Percentiles rank a stretch among this genome's conserved stretches.
phyloP scores from a whole-genome alignment of 2,888 invertebrate species.

The Steinernema scapterisci region DNA sequence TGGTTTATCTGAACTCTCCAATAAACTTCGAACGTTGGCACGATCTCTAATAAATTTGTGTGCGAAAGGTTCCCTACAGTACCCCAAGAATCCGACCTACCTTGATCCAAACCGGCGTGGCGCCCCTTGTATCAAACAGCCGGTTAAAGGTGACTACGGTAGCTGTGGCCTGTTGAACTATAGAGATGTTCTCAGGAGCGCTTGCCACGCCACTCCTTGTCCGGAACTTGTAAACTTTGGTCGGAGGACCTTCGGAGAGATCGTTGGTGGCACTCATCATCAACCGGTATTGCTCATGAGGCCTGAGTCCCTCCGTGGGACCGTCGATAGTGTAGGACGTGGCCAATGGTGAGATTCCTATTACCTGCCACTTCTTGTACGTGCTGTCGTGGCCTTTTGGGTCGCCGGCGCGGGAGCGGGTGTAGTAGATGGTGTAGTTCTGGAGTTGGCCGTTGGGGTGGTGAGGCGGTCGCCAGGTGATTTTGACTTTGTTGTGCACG shows the following conservation, averaged over 20 bases:
- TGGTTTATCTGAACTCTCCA: not conserved
- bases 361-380: slow-evolving; percentile 26
- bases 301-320: not conserved
- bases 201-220: slow-evolving; percentile 9
- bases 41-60: not conserved
- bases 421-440: slow-evolving; percentile 29
- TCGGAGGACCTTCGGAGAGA: slow-evolving; percentile 16
- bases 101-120: not conserved
- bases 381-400: slow-evolving; percentile 24
- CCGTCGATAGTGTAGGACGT: slow-evolving; percentile 1
- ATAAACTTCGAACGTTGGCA: slow-evolving; percentile 17
- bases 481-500: slow-evolving; percentile 18
- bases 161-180: not conserved
- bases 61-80: not conserved
- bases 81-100: not conserved
- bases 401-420: slow-evolving; percentile 12
- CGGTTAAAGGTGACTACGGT: slow-evolving; percentile 22
- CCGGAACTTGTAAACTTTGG: slow-evolving; percentile 22
- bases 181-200: not conserved
- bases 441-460: slow-evolving; percentile 24
- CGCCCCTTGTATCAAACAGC: not conserved
- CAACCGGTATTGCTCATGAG: slow-evolving; percentile 22
- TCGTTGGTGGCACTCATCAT: slow-evolving; percentile 30
- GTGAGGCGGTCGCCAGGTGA: slow-evolving; percentile 13
- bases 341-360: not conserved